Conservation (phyloP, 1,140 invertebrate genomes). For the Aphelinus certus region DNA sequence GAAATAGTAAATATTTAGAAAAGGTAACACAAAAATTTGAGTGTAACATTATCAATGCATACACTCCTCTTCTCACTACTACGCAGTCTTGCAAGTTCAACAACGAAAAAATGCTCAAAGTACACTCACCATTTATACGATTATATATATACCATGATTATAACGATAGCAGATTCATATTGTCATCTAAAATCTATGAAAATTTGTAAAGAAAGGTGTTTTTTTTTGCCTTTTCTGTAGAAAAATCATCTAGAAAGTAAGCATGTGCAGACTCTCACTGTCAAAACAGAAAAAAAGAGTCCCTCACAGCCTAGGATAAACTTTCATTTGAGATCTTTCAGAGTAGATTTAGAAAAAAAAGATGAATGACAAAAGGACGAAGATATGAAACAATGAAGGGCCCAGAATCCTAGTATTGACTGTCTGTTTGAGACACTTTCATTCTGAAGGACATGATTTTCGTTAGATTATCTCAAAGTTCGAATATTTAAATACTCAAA, state of each 20-base stretch:
- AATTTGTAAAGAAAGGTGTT: slow-evolving; percentile 47
- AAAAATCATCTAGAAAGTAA: slow-evolving; percentile 50
- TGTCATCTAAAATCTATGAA: slow-evolving; percentile 46
- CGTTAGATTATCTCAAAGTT: slow-evolving; percentile 18
- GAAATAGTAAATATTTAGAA: slow-evolving; percentile 11
- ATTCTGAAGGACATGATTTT: slow-evolving; percentile 32
- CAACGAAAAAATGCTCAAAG: slow-evolving; percentile 44
- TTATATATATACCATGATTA: slow-evolving; percentile 45
- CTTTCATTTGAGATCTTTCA: slow-evolving; percentile 53
- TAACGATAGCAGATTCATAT: slow-evolving; percentile 45
- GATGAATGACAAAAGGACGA: slow-evolving; percentile 8
- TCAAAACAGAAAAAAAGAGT: slow-evolving; percentile 45
- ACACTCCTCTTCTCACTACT: slow-evolving; percentile 6
- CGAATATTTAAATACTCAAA: slow-evolving; percentile 31
- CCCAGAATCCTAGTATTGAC: slow-evolving; percentile 31
- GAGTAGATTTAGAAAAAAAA: slow-evolving; percentile 13
- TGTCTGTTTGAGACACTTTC: slow-evolving; percentile 20
- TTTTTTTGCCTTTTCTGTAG: slow-evolving; percentile 30
- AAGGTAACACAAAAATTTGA: slow-evolving; percentile 33
- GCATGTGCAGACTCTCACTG: slow-evolving; percentile 43
- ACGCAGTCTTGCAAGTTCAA: slow-evolving; percentile 20
- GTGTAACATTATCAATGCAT: neutral
- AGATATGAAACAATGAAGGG: slow-evolving; percentile 12
- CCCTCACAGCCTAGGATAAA: slow-evolving; percentile 54
- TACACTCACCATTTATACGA: slow-evolving; percentile 51